Evolutionary conservation across 2,888 invertebrate genomes (phyloP).

Genomic region (Lycophotia porphyrea): DNA sequence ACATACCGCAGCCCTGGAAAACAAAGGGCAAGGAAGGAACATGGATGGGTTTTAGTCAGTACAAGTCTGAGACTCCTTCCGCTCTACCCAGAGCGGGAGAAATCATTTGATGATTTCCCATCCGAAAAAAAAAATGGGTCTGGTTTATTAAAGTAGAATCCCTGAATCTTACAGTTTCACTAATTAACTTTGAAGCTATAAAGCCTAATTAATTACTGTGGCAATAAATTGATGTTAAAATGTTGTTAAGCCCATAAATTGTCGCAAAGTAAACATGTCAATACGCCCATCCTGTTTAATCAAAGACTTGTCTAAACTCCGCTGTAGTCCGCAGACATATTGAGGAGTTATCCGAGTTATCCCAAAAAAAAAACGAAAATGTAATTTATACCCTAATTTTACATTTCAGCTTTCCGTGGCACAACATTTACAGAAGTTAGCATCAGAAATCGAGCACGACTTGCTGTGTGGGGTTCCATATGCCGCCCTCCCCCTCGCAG

Average conservation of each 20-base stretch:
- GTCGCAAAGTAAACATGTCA: slow-evolving; percentile 10
- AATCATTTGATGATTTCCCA: too few species aligned
- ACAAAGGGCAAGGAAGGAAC: too few species aligned
- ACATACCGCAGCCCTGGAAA: too few species aligned
- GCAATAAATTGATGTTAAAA: background rate
- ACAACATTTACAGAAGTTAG: slow-evolving; percentile 77
- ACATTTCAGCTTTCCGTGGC: slow-evolving; percentile 83
- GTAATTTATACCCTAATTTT: slow-evolving; percentile 41
- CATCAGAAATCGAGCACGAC: slow-evolving; percentile 86
- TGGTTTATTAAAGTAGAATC: background rate
- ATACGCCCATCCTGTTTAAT: slow-evolving; percentile 1
- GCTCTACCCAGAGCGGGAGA: too few species aligned
- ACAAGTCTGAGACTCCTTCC: too few species aligned
- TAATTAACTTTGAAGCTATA: background rate
- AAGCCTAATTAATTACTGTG: background rate
- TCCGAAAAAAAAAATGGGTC: too few species aligned
- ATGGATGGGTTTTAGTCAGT: too few species aligned
- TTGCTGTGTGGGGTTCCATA: slow-evolving; percentile 99
- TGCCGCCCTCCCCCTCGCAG: slow-evolving; percentile 98
- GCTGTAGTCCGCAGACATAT: background rate
- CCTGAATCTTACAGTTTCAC: background rate
- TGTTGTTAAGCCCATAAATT: background rate
- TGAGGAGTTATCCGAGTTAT: background rate
- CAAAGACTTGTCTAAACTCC: background rate
- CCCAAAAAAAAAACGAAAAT: background rate